A percentile compares a stretch with the other conserved stretches of the same genome.
phyloP scores from a whole-genome alignment of 2,113 vertebrate species.

The Cavia porcellus region DNA sequence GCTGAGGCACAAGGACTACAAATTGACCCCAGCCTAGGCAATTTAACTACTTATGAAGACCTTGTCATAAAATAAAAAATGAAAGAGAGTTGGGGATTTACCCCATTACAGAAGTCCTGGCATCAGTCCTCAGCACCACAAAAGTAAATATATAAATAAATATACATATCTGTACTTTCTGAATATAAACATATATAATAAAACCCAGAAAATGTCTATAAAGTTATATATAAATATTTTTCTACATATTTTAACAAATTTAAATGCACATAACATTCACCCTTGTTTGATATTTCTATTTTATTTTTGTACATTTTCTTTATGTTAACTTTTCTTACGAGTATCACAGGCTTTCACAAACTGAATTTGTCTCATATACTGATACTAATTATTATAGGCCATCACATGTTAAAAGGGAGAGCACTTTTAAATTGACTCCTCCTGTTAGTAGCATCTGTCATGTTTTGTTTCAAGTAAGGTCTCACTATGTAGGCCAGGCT shows the following conservation, averaged over 20 bases:
- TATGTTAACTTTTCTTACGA: slow-evolving; percentile 53
- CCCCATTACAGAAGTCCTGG: background rate
- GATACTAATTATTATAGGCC: slow-evolving; percentile 31
- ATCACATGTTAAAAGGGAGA: slow-evolving; percentile 9
- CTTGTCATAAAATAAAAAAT: background rate
- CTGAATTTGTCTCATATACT: slow-evolving; percentile 11
- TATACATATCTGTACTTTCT: background rate
- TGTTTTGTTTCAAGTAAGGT: background rate
- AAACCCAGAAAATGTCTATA: background rate
- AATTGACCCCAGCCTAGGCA: background rate
- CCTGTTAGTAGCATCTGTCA: slow-evolving; percentile 4
- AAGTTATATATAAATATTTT: slow-evolving; percentile 11
- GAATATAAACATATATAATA: slow-evolving; percentile 48
- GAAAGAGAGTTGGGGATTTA: background rate
- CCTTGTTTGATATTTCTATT: background rate
- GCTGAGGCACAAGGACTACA: background rate
- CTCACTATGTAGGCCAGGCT: background rate
- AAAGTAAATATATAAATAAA: background rate
- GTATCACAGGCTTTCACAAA: slow-evolving; percentile 29
- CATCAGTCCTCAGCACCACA: background rate
- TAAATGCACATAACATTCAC: slow-evolving; percentile 1
- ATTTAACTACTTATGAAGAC: background rate
- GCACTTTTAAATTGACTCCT: slow-evolving; percentile 27
- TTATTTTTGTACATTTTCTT: slow-evolving; percentile 49
- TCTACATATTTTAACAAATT: slow-evolving; percentile 52